Conservation (phyloP, 2,888 invertebrate species). For the Oscheius onirici region DNA sequence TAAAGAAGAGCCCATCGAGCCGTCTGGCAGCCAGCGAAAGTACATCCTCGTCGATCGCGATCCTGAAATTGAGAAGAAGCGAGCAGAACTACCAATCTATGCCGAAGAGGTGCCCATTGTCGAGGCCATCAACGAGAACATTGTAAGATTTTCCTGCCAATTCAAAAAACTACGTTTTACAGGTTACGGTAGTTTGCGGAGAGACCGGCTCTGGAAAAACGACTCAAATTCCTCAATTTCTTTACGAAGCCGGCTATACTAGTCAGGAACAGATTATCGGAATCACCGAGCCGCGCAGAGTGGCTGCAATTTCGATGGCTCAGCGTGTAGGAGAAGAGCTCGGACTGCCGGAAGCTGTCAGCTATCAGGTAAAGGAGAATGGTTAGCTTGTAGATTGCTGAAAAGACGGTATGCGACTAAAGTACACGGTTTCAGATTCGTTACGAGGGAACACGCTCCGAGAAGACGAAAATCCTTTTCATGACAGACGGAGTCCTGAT, state of each 20-base stretch:
- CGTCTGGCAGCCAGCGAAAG: not conserved
- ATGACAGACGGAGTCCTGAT: constrained; percentile 98
- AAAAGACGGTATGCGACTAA: not conserved
- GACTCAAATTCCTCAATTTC: constrained; percentile 96
- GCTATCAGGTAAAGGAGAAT: constrained; percentile 78
- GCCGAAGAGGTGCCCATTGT: constrained; percentile 83
- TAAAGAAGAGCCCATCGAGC: not conserved
- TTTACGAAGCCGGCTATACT: constrained; percentile 91
- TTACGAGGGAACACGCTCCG: constrained; percentile 88
- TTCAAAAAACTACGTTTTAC: too few relatives aligned
- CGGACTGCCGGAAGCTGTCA: constrained; percentile 82
- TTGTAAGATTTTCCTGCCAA: constrained; percentile 68
- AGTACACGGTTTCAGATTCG: constrained; percentile 83
- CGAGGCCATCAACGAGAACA: constrained; percentile 91
- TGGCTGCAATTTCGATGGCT: constrained; percentile 97
- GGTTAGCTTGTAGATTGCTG: not conserved
- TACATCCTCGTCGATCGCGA: constrained; percentile 37
- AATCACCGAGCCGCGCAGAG: constrained; percentile 91
- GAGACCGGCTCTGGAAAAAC: constrained; percentile 98
- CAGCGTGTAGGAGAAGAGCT: constrained; percentile 89
- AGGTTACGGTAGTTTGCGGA: constrained; percentile 82
- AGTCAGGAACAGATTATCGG: constrained; percentile 51
- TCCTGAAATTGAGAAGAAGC: constrained; percentile 44
- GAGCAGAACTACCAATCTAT: constrained; percentile 81
- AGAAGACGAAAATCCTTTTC: constrained; percentile 91